These are phyloP conservation scores for Zaprionus davidi DNA, from an alignment of 1,140 invertebrate genomes.

Conservation along the genomic window DNA sequence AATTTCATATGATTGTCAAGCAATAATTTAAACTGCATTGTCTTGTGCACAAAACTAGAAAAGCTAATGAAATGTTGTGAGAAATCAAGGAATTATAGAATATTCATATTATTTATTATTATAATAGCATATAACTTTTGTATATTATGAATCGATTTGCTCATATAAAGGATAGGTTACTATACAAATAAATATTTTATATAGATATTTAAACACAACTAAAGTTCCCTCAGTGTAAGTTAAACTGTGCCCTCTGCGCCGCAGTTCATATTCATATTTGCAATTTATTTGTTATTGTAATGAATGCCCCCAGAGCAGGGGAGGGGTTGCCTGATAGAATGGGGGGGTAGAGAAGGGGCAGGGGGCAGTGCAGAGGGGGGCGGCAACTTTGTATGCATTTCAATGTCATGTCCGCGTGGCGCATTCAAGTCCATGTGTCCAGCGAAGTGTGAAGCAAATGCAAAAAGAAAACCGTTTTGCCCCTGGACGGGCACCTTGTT, in stretches of 20 bases:
- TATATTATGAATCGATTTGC: too few species aligned
- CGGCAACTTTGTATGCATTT: constrained; percentile 55
- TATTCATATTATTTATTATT: too few species aligned
- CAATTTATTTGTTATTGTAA: constrained; percentile 79
- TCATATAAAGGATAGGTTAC: too few species aligned
- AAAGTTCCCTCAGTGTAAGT: neutral
- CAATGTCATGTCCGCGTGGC: constrained; percentile 53
- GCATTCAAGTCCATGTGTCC: constrained; percentile 15
- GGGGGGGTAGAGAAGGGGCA: neutral
- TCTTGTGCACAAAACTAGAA: too few species aligned
- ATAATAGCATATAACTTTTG: too few species aligned
- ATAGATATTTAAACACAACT: neutral
- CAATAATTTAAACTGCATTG: too few species aligned
- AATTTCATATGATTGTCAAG: too few species aligned
- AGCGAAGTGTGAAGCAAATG: constrained; percentile 24
- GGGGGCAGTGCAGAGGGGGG: neutral
- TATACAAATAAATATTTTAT: neutral
- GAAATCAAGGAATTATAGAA: too few species aligned
- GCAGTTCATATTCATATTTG: constrained; percentile 56
- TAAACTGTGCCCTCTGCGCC: neutral
- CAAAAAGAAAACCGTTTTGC: constrained; percentile 28
- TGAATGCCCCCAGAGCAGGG: constrained; percentile 31
- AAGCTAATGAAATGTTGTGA: too few species aligned
- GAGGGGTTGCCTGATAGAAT: neutral
- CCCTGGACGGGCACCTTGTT: constrained; percentile 37